A percentile compares a stretch with the other conserved stretches of the same genome.
These are phyloP conservation scores for Xenopus tropicalis DNA, from an alignment of 2,113 vertebrate genomes.

Conservation along the genomic window UCB_Xtro_10.0 CM004449.2:15259501-15260000, in stretches of 20 bases:
- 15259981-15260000: too few species aligned
- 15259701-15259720: slow-evolving; percentile 24
- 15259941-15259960: not conserved
- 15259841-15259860: not conserved
- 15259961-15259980: too few species aligned
- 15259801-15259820: not conserved
- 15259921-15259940: not conserved
- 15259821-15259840: not conserved
- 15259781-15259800: not conserved
- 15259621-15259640: slow-evolving; percentile 39
- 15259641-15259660: slow-evolving; percentile 17
- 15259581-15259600: slow-evolving; percentile 33
- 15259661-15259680: slow-evolving; percentile 18
- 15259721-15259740: slow-evolving; percentile 16
- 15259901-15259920: not conserved
- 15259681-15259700: slow-evolving; percentile 12
- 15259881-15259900: not conserved
- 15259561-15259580: slow-evolving; percentile 41
- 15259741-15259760: slow-evolving; percentile 16
- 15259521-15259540: slow-evolving; percentile 35
- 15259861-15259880: not conserved
- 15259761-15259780: not conserved
- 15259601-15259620: slow-evolving; percentile 28
- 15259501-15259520: slow-evolving; percentile 39
- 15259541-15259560: slow-evolving; percentile 23